Percentiles rank a stretch among this genome's conserved stretches.
Evolutionary conservation across 2,888 invertebrate genomes (phyloP).

Genomic region (Erebia aethiops): DNA sequence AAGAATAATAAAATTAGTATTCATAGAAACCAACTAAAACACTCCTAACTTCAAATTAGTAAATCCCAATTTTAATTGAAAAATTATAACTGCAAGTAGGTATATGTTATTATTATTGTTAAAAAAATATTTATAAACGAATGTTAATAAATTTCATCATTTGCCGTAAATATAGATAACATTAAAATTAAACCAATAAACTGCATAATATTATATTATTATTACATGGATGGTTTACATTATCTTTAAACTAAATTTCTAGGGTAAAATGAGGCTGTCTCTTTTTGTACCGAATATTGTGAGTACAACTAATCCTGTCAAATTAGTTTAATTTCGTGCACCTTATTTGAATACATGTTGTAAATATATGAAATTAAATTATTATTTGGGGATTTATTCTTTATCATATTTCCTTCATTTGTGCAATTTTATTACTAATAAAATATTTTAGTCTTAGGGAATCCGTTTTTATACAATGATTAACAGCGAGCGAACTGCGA

Average conservation of each 20-base stretch:
- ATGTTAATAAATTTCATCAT: not conserved
- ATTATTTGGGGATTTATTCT: not conserved
- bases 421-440: constrained; percentile 9
- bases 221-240: not conserved
- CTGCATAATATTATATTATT: not conserved
- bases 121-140: not conserved
- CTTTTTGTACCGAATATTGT: not conserved
- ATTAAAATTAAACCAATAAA: not conserved
- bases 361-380: not conserved
- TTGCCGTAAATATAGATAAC: not conserved
- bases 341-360: not conserved
- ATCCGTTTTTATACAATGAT: not conserved
- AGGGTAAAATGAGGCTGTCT: not conserved
- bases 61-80: not conserved
- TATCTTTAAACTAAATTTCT: not conserved
- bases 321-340: not conserved
- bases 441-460: constrained; percentile 3
- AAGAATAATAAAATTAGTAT: constrained; percentile 5
- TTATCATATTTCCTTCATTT: constrained; percentile 4
- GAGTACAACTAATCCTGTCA: too few species aligned
- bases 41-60: not conserved
- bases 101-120: not conserved
- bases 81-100: not conserved
- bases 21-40: not conserved
- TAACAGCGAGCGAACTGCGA: not conserved